Percentiles rank a stretch among this genome's conserved stretches.
Conservation (phyloP, 2,888 invertebrate species). For the Priocnemis perturbator region DNA sequence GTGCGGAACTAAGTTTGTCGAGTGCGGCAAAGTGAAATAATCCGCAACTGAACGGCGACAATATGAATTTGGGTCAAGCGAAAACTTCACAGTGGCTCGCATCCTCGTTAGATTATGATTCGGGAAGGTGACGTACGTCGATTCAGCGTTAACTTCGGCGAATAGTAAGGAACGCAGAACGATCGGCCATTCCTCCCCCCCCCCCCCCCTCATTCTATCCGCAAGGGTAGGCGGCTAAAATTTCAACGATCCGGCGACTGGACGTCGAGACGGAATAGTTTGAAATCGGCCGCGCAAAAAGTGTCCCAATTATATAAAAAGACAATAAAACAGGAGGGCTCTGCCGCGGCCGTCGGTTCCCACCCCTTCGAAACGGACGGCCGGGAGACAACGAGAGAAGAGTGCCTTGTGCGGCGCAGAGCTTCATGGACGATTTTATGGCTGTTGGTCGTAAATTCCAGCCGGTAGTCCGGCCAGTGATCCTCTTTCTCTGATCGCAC, state of each 20-base stretch:
- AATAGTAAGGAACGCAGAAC: too few species aligned
- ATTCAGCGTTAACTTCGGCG: too few species aligned
- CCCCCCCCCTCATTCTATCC: not conserved
- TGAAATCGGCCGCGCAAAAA: constrained; percentile 61
- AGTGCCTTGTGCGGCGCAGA: constrained; percentile 20
- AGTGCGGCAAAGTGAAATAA: too few species aligned
- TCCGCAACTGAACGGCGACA: too few species aligned
- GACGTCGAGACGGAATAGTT: constrained; percentile 49
- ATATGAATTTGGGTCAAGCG: too few species aligned
- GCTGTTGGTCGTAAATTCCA: constrained; percentile 71
- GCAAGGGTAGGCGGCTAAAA: not conserved
- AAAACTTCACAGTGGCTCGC: too few species aligned
- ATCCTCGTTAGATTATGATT: too few species aligned
- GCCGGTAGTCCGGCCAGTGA: constrained; percentile 57
- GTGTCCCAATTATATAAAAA: constrained; percentile 72
- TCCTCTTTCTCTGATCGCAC: constrained; percentile 26
- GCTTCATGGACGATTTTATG: constrained; percentile 67
- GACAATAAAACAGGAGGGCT: constrained; percentile 62
- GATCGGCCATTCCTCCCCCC: too few species aligned
- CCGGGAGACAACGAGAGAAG: not conserved
- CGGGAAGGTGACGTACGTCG: too few species aligned
- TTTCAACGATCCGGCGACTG: constrained; percentile 20
- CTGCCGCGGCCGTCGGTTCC: constrained; percentile 44
- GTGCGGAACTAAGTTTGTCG: too few species aligned
- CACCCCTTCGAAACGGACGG: constrained; percentile 32